Evolutionary conservation across 2,888 invertebrate genomes (phyloP), one percentile per base, ranked within the genome.

Genomic region (Perdita meconis): DNA sequence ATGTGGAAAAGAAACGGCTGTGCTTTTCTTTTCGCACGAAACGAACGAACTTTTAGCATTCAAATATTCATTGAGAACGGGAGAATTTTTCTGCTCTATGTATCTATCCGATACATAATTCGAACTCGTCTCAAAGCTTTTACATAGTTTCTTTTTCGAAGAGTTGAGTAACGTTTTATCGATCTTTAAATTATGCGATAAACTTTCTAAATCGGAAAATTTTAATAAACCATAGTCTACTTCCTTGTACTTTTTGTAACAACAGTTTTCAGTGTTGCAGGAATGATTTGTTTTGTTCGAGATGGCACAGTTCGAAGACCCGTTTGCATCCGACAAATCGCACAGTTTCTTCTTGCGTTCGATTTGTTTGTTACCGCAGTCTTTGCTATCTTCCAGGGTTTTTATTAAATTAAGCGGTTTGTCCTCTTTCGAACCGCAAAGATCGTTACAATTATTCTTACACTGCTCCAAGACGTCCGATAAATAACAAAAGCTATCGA

Each of bases 221-320:
- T 85, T 85, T 50, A 83, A 61, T 73, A 87, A 83, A 80, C 78
- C 79, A 40, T 85, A 84, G 56, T 79, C 76, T 61, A 82, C 30
- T 53, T 75, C 66, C 75, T 86, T 85, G 81, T 80, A 86, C 72
- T 82, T 80, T 68, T 57, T 57, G 5, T 69, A 71, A 66, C 47
- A 80, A 26, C 65, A 80, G 67, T 67, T 63, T 38, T 76, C 78
- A 65, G 69, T 51, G 47, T 82, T 78, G 63, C 44, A 73, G 69
- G 69, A 85, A 85, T 83, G 78, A 72, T 85, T 67, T 67, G 55
- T 71, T 69, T 22, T 60, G 50, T 47, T 77, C 59, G 53, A 63
- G 60, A 78, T 57, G 44, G 69, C 71, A 84, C 63, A 30, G 26
- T 60, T 55, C 24, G 50, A 19, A 26, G 38, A 44, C 51, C 47